Evolutionary conservation across 1,140 invertebrate genomes (phyloP), one percentile per base, ranked within the genome.

Genomic region (Cyrtorhinus lividipennis): DNA sequence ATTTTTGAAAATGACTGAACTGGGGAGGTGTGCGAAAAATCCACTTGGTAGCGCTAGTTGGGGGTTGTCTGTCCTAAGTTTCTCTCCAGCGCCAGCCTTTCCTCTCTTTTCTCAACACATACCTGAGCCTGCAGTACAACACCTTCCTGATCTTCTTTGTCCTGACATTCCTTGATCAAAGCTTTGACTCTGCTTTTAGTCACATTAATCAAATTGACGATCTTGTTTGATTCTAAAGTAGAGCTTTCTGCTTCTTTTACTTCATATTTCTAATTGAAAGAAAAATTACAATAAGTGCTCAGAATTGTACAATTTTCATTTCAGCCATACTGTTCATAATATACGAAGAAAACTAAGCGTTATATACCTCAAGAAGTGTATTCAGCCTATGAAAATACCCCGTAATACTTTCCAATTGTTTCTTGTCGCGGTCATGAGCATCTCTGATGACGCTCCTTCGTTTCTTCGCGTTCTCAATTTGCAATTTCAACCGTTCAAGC

Each of bases 401-500:
- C 62, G 57, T 65, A 27, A 63, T 59, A 56, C 62, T 59, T 30
- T 22, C 44, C 58, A 24, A 60, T 57, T 24, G 61, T 63, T 59
- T 63, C 62, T 56, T 60, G 59, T 53, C 62, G 46, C 58, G 65
- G 59, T 65, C 65, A 38, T 59, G 64, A 30, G 80, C 71, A 13
- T 73, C 69, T 24, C 15, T n/a, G 0, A 27, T 18, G 48, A 73
- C 71, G 15, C 74, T 71, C 1, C 69, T 71, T 58, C 78, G 72
- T 66, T 76, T 76, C 3, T 71, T 70, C 44, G 67, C 20, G 60
- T 76, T 72, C 13, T 75, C 65, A 59, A 85, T 85, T 65, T 77
- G 73, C 1, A 69, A 68, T 69, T 84, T 84, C 1, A 85, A 68
- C 56, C 78, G 75, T 26, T 79, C 77, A 48, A 84, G 74, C 66